Evolutionary conservation across 2,888 invertebrate species (phyloP), one percentile per base, ranked within the genome.

Genomic region (Melanophora roralis): DNA sequence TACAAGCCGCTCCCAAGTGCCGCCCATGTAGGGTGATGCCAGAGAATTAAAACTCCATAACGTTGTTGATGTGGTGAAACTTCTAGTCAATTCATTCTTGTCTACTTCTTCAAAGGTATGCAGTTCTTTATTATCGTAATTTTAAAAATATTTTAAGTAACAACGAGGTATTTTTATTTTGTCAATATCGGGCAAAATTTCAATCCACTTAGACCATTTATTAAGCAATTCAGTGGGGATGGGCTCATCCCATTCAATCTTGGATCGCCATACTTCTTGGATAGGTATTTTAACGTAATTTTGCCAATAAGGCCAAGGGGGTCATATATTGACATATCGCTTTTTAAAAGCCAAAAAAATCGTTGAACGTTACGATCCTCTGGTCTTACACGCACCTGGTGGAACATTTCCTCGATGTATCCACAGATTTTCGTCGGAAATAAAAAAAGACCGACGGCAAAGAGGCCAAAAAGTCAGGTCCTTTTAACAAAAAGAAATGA

Each of bases 141-240:
- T 49, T 19, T 49, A 0, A 3, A 65, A 59, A 16, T 16, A 14
- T 60, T 47, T 51, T 43, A 68, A 57, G 36, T 57, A 68, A 14
- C 69, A 69, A 27, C 68, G 34, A 2, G 53, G 55, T 16, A 75
- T 67, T 38, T 67, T 51, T 5, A 64, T 64, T 2, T 53, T 64
- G 7, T 32, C 7, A 2, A 65, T 59, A 12, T 65, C 38, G 2
- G 68, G 36, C 16, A 57, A 69, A 6, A 36, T 49, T 4, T 27
- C 49, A 4, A 69, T 40, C 64, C 75, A 76, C 16, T 64, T n/a
- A 4, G 11, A 21, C 75, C 75, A 69, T 62, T 69, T 76, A 0
- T n/a, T 11, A 8, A 14, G 2, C 16, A 76, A n/a, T n/a, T 68
- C 53, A 6, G 21, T 2, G 7, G 40, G 36, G 23, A 68, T 62